Base-by-base conservation (phyloP, 2,797 vertebrate genomes). In the Phylloscopus collybita region DNA sequence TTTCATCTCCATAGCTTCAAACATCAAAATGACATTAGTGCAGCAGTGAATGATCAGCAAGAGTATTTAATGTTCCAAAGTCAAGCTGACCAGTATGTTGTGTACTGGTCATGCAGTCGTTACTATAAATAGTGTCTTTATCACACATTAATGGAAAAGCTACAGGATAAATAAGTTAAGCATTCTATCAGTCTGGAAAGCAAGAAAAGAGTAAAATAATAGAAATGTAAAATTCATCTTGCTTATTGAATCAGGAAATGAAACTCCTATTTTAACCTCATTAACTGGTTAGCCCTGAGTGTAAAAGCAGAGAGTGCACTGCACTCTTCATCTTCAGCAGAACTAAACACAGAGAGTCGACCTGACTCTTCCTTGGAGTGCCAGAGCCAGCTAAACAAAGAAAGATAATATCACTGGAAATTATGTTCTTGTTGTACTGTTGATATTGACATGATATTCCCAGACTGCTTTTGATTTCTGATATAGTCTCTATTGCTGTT, bases 391-490 rank as follows among this genome's bases (percentile, higher is more conserved):
- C 5, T 81, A 72, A 95, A 81, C 8, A 86, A 53, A 47, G 29
- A 80, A n/a, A 67, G 18, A 47, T 20, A 95, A 87, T 36, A 16
- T 20, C 44, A 75, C 6, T 20, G 45, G 60, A 83, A 87, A 92
- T 38, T 1, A 64, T 18, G 8, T 67, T 85, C 47, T n/a, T 85
- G 44, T 70, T 86, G 23, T 79, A 44, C 29, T 71, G 20, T 67
- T 83, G 47, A 10, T 72, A 78, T 90, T 66, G 57, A 62, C 26
- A 56, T 45, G 60, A 3, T 19, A 65, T 67, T 93, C 25, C 79
- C 40, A 91, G 30, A 70, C 16, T 70, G 56, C 80, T 95, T 95
- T 69, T 80, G 30, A 87, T 95, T 96, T 97, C 64, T 91, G 64
- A 86, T 29, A 32, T 5, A 34, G 5, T 51, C 22, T 65, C 32